Percentiles rank a stretch among this genome's conserved stretches.
Conservation (phyloP, 2,888 invertebrate genomes). For the Resseliella maxima region DNA sequence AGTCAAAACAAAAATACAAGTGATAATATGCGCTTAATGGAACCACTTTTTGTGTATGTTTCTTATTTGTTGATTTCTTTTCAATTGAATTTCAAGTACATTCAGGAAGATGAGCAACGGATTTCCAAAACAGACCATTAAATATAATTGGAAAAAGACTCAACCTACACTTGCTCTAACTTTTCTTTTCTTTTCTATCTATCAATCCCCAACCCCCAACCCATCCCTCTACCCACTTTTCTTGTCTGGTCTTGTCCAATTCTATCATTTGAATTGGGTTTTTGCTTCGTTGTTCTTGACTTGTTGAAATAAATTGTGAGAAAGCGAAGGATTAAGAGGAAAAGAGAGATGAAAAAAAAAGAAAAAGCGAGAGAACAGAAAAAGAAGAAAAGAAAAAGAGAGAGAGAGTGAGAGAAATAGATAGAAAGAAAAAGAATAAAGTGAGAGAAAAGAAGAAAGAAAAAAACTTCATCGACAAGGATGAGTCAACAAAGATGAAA, state of each 20-base stretch:
- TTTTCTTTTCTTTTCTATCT: background rate
- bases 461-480: background rate
- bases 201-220: no score
- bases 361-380: no score
- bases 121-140: background rate
- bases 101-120: background rate
- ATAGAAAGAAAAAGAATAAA: no score
- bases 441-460: no score
- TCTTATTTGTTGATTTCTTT: background rate
- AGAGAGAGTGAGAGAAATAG: no score
- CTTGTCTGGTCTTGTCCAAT: no score
- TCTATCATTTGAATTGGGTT: background rate
- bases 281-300: background rate
- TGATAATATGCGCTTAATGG: slow-evolving; percentile 14
- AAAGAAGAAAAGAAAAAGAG: background rate
- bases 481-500: slow-evolving; percentile 9
- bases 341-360: background rate
- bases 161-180: background rate
- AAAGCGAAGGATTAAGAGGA: no score
- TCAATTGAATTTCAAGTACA: background rate
- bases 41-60: background rate
- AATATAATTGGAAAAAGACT: background rate
- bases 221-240: no score
- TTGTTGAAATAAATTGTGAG: no score
- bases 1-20: background rate